These are phyloP conservation scores for Clunio marinus DNA, from an alignment of 2,888 invertebrate genomes.

Conservation along the genomic window DNA sequence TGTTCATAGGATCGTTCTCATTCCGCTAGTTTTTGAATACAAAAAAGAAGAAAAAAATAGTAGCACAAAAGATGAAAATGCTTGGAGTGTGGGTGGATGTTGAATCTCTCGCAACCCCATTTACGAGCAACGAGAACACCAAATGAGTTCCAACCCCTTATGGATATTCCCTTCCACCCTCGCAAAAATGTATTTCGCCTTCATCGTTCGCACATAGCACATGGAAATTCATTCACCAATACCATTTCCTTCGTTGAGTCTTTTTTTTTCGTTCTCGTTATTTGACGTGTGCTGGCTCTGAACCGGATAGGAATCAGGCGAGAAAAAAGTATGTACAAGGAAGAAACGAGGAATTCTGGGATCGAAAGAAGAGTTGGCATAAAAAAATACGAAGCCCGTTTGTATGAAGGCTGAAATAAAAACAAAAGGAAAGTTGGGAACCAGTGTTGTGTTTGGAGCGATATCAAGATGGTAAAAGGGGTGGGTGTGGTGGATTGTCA, in stretches of 20 bases:
- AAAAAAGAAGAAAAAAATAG: background rate
- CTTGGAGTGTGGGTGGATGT: background rate
- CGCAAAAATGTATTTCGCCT: background rate
- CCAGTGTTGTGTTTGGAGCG: background rate
- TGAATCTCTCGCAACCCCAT: background rate
- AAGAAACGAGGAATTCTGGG: background rate
- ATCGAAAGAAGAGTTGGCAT: background rate
- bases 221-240: slow-evolving; percentile 34
- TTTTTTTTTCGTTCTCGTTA: slow-evolving; percentile 8
- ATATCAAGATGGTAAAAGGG: background rate
- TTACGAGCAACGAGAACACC: background rate
- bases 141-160: slow-evolving; percentile 14
- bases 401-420: background rate
- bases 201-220: slow-evolving; percentile 13
- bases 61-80: background rate
- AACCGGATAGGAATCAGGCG: background rate
- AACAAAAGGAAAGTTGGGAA: background rate
- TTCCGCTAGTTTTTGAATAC: background rate
- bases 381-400: background rate
- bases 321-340: background rate
- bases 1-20: background rate
- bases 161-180: background rate
- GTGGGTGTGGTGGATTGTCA: background rate
- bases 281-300: slow-evolving; percentile 34
- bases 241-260: slow-evolving; percentile 16